phyloP scores from a whole-genome alignment of 2,888 invertebrate genomes.

The Fissipunctia ypsillon region DNA sequence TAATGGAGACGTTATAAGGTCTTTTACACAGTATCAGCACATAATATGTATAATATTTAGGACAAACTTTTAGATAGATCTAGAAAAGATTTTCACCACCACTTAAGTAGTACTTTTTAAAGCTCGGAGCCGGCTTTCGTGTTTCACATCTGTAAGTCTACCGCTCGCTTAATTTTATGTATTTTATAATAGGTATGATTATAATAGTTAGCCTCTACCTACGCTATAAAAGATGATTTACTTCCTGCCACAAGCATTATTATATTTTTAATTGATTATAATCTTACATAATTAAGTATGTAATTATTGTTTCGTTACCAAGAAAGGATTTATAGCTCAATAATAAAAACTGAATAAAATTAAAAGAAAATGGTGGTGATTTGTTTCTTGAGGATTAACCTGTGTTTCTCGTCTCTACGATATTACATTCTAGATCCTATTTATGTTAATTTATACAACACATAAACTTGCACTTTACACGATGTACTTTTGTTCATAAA shows the following conservation, averaged over 20 bases:
- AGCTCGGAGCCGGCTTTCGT: not conserved
- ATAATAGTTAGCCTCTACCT: slow-evolving; percentile 9
- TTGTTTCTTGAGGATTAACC: not conserved
- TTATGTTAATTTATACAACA: slow-evolving; percentile 45
- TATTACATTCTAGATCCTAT: not conserved
- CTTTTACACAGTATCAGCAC: not conserved
- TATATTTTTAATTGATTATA: slow-evolving; percentile 33
- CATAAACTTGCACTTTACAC: slow-evolving; percentile 35
- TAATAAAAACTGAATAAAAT: slow-evolving; percentile 21
- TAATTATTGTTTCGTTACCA: slow-evolving; percentile 4
- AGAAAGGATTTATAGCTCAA: slow-evolving; percentile 15
- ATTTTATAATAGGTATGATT: slow-evolving; percentile 4
- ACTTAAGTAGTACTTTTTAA: slow-evolving; percentile 37
- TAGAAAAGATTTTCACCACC: slow-evolving; percentile 9
- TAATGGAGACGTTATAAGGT: not conserved
- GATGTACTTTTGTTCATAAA: slow-evolving; percentile 34
- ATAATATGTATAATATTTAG: too few relatives aligned
- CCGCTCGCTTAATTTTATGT: not conserved
- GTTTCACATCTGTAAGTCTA: slow-evolving; percentile 16
- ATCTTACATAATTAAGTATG: slow-evolving; percentile 20
- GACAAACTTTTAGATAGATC: not conserved
- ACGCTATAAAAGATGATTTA: slow-evolving; percentile 33
- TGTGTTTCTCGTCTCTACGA: slow-evolving; percentile 7
- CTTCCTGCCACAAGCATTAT: slow-evolving; percentile 8
- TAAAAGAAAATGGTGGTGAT: not conserved